Evolutionary conservation across 2,888 invertebrate species (phyloP), one percentile per base, ranked within the genome.

Genomic region (Hermaeophaga mercurialis): DNA sequence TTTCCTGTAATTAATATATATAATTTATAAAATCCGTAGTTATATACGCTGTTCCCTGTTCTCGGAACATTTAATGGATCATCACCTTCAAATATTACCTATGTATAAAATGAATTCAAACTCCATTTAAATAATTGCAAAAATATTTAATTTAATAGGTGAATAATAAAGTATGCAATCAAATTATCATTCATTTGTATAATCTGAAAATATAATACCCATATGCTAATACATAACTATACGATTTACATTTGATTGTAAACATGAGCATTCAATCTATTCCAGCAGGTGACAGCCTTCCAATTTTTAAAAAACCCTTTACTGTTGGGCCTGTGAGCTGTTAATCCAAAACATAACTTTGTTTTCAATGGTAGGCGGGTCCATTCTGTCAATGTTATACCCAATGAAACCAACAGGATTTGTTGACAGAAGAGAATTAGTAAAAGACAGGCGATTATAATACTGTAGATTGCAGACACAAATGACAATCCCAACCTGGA

Each of bases 371-470:
- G 63, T 24, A 74, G 59, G 43, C 72, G 73, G 39, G 74, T 74
- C 78, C 80, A 82, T 70, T 83, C 82, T 47, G 78, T 77, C 26
- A 79, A 69, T 0, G 81, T 82, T 56, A 81, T 69, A 5, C 82
- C 82, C 31, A 80, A 70, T 8, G 82, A 80, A 36, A 81, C 76
- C 24, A 79, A 66, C 62, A 78, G 72, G 14, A 75, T 58, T 64
- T 75, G 74, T 49, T 74, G 73, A 11, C 71, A 17, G 33, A 75
- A 46, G 28, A 75, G 49, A 15, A 71, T 59, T 12, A 70, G 54
- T 7, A 73, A 46, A 5, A 72, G 44, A 19, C 65, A 18, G 17
- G 73, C 72, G 34, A 74, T 48, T 15, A 63, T 48, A 17, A 74
- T 59, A 54, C 73, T 73, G 47, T 75, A 75, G 14, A 73, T 36